These are phyloP conservation scores for Hemichromis elongatus DNA, from an alignment of 2,113 vertebrate genomes.

Conservation along the genomic window DNA sequence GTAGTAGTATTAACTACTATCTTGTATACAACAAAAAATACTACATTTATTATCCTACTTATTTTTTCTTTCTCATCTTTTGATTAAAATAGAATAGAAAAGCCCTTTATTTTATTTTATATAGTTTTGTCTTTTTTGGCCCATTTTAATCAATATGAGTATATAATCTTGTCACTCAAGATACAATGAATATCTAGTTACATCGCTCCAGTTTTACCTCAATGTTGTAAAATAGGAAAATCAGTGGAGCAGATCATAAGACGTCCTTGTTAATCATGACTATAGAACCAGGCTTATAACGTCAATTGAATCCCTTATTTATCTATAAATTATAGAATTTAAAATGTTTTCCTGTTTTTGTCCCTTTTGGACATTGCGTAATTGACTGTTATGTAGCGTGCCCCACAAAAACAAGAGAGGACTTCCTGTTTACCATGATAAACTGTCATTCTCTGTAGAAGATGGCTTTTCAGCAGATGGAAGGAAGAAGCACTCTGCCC, in stretches of 20 bases:
- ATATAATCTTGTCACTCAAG: background rate
- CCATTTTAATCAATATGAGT: background rate
- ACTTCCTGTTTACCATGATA: background rate
- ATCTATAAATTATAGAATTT: background rate
- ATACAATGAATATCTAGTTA: background rate
- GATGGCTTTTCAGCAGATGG: background rate
- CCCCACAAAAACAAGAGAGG: background rate
- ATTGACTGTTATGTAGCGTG: background rate
- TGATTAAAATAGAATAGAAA: background rate
- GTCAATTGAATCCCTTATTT: background rate
- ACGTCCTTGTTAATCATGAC: background rate
- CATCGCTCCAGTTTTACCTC: background rate
- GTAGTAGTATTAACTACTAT: background rate
- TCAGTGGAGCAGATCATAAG: background rate
- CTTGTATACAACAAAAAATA: background rate
- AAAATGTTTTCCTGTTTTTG: background rate
- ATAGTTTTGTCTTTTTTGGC: fast-evolving
- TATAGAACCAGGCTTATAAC: background rate
- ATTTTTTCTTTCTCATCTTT: background rate
- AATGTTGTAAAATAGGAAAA: background rate
- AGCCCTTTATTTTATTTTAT: background rate
- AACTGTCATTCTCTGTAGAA: background rate
- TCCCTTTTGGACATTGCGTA: background rate
- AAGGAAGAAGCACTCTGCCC: background rate
- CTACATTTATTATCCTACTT: fast-evolving